Base-by-base conservation (phyloP, 2,888 invertebrate species). In the Plebejus argus region DNA sequence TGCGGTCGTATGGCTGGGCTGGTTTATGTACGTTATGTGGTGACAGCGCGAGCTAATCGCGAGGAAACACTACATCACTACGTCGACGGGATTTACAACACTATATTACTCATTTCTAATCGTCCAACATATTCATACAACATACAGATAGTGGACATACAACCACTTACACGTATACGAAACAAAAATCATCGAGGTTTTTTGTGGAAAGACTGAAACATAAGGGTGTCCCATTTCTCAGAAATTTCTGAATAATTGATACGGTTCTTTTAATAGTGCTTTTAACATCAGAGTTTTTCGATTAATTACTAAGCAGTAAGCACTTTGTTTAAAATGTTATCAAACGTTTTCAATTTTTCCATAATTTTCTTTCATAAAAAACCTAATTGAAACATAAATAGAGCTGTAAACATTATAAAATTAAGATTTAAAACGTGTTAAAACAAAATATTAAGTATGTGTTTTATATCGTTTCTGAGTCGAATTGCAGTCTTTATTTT, bases 1-100 rank as follows among this genome's bases (percentile, higher is more conserved):
- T 83, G 86, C 85, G 85, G 82, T 84, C 86, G 89, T 88, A 87
- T 88, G 86, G 86, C 85, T 90, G 92, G 88, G 91, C 93, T 87
- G 90, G 86, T 92, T 93, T 92, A 89, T 83, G 81, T 82, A 82
- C 1, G 8, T 39, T 39, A 39, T 39, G 39, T 2, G 39, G 81
- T 80, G 80, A 81, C 77, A 61, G 72, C n/a, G 18, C 39, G 18
- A 28, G 66, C 45, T 56, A 45, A 77, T 74, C 15, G 45, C 28
- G 8, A 77, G 72, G 71, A 77, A 77, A 71, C 23, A 71, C 70
- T 56, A 53, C 71, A 77, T 70, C 77, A 56, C 35, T 71, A 56
- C 20, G 71, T 71, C 56, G 39, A 33, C 49, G 71, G 35, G 35
- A 77, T 71, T 77, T 58, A 77, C 71, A 70, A 70, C 70, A 49